phyloP scores from a whole-genome alignment of 2,888 invertebrate species.

The Macroteleia sp. region DNA sequence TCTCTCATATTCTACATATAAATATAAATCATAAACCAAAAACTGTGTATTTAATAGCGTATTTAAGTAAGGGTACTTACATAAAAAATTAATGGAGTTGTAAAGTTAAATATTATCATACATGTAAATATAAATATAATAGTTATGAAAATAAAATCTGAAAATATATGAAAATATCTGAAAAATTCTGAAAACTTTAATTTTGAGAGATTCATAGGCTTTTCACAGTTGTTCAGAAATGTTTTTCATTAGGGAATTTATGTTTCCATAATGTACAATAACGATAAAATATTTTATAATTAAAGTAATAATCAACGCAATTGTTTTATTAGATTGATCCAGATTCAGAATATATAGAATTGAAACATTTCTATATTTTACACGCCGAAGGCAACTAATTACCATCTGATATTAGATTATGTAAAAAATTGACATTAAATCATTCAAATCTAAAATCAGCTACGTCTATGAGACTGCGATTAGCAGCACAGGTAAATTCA shows the following conservation, averaged over 20 bases:
- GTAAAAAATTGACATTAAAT: not conserved
- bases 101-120: not conserved
- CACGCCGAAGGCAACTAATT: not conserved
- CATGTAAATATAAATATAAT: too few species aligned
- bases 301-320: too few species aligned
- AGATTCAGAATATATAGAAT: not conserved
- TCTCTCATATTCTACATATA: slow-evolving; percentile 19
- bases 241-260: too few species aligned
- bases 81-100: slow-evolving; percentile 30
- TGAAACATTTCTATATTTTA: not conserved
- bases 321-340: not conserved
- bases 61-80: slow-evolving; percentile 25
- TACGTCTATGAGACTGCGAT: not conserved
- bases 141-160: too few species aligned
- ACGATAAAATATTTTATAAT: too few species aligned
- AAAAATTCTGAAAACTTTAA: too few species aligned
- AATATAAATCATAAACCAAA: slow-evolving; percentile 2
- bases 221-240: too few species aligned
- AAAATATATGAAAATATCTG: too few species aligned
- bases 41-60: slow-evolving; percentile 24
- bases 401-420: not conserved
- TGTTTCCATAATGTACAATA: too few species aligned
- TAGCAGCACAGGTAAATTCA: not conserved
- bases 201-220: too few species aligned
- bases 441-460: not conserved